A percentile compares a stretch with the other conserved stretches of the same genome.
phyloP scores from a whole-genome alignment of 2,797 vertebrate genomes.

The Pogoniulus pusillus region DNA sequence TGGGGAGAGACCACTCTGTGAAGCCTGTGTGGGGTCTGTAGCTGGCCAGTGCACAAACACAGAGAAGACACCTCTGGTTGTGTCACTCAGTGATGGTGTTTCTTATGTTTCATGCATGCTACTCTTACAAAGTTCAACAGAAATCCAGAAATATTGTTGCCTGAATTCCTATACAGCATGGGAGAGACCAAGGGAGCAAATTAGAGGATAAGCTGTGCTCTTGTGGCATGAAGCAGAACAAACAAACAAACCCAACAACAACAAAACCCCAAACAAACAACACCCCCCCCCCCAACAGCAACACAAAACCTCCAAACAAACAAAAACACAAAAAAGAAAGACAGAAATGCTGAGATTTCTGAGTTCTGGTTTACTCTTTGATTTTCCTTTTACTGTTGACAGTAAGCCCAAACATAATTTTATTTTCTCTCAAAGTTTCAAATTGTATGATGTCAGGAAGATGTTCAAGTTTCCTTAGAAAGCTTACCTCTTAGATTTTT shows the following conservation, averaged over 20 bases:
- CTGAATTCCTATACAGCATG: neutral
- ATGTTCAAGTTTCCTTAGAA: neutral
- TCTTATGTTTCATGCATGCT: neutral
- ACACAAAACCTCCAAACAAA: neutral
- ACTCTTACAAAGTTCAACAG: neutral
- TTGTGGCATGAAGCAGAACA: too few relatives aligned
- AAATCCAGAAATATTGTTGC: neutral
- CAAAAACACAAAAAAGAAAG: neutral
- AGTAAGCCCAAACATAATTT: neutral
- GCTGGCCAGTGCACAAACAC: rapidly evolving
- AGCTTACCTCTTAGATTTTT: neutral
- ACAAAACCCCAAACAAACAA: neutral
- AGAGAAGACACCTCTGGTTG: neutral
- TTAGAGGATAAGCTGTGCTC: neutral
- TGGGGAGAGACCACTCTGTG: rapidly evolving
- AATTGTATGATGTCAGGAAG: neutral
- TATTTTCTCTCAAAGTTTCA: neutral
- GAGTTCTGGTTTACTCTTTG: neutral
- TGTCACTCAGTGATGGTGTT: neutral
- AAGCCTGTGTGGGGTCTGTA: neutral
- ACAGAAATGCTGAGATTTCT: neutral
- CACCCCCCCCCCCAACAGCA: too few relatives aligned
- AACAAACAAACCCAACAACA: neutral
- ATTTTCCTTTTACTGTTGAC: neutral
- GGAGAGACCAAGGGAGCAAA: neutral